Base-by-base conservation (phyloP, 2,113 vertebrate species). In the Equus quagga region DNA sequence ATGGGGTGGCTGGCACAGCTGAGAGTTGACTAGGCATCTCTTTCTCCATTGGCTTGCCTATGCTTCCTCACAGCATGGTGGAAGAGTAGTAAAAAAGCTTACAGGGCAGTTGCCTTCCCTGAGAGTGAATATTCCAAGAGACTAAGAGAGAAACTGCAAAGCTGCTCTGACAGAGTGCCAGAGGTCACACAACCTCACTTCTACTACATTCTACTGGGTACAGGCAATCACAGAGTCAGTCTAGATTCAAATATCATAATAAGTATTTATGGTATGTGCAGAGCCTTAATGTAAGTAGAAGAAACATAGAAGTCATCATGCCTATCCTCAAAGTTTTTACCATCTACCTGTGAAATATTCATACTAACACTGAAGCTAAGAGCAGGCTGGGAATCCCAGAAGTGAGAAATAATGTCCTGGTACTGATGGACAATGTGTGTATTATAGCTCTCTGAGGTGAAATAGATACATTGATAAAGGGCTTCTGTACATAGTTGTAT, bases 381-480 rank as follows among this genome's bases (percentile, higher is more conserved):
- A 87, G 62, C 24, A 79, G 65, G 24, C 56, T 85, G 80, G 92
- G 72, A 91, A 83, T 97, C 85, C 56, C 76, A 94, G 49, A 90
- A 91, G 76, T 96, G 58, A 81, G 81, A 94, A 96, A 94, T 97
- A 96, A 97, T 96, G 94, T 91, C 56, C 89, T 94, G 89, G 76
- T 91, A 89, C 84, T 96, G 96, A 94, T 96, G 93, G 91, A 51
- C 97, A 96, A 70, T 93, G 84, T 93, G 41, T 96, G 44, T 26
- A 44, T 97, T 96, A 96, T 8, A 91, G 89, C 96, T 96, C 93
- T 96, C 96, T 62, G 46, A 73, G 78, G 96, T 69, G 89, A 97
- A 93, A 97, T 94, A 97, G 97, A 94, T 88, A 97, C 60, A 87
- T 94, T 94, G 93, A 82, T 92, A 98, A 96, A 85, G 73, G 81